phyloP scores from a whole-genome alignment of 1,140 invertebrate genomes.

The Drosophila elegans region DNA sequence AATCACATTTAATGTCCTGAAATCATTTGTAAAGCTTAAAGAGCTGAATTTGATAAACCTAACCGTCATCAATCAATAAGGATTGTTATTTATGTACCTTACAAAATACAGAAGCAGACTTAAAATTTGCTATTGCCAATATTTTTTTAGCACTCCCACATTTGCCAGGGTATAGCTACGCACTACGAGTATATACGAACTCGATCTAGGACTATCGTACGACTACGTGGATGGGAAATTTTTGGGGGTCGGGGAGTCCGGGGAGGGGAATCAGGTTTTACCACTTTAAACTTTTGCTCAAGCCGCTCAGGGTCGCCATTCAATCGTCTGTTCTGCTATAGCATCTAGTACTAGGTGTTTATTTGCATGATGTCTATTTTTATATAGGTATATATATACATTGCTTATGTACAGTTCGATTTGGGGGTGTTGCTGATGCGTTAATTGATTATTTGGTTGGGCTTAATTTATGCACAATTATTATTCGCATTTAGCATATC shows the following conservation, averaged over 20 bases:
- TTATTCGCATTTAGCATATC: conserved; percentile 42
- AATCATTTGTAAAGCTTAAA: conserved; percentile 43
- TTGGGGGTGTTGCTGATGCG: conserved; percentile 26
- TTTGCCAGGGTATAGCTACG: conserved; percentile 18
- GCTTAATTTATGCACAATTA: conserved; percentile 43
- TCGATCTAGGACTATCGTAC: conserved; percentile 45
- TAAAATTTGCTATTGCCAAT: background rate
- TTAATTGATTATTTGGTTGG: conserved; percentile 20
- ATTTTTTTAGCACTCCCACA: background rate
- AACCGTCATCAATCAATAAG: conserved; percentile 31
- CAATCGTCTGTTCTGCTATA: conserved; percentile 54
- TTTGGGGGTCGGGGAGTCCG: background rate
- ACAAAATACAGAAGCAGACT: conserved; percentile 2
- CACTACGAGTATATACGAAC: conserved; percentile 32
- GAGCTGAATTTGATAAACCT: background rate
- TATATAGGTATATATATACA: conserved; percentile 19
- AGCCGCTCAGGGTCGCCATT: conserved; percentile 54
- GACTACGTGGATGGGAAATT: conserved; percentile 3
- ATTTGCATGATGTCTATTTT: conserved; percentile 24
- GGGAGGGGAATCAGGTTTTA: conserved; percentile 21
- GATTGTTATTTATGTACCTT: conserved; percentile 19
- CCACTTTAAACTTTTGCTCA: conserved; percentile 48
- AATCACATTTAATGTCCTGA: conserved; percentile 9
- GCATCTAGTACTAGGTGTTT: conserved; percentile 38
- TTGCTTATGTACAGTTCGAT: conserved; percentile 33